A percentile compares a stretch with the other conserved stretches of the same genome.
Evolutionary conservation across 2,888 invertebrate species (phyloP).

Genomic region (Fragum fragum): DNA sequence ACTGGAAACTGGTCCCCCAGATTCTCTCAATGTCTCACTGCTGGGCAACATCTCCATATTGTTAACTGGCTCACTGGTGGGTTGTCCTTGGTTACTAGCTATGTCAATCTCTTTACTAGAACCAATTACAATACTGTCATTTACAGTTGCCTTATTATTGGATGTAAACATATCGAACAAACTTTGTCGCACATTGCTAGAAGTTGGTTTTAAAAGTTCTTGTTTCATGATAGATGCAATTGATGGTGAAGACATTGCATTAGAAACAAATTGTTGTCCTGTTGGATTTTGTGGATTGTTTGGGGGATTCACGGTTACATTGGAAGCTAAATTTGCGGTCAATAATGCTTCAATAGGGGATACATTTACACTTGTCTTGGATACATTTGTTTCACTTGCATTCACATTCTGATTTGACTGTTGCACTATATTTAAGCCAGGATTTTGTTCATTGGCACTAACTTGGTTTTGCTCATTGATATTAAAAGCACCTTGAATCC

Average conservation of each 20-base stretch:
- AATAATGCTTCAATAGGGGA: constrained; percentile 48
- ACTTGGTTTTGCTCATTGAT: not conserved
- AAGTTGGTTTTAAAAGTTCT: constrained; percentile 9
- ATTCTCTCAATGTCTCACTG: not conserved
- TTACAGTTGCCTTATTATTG: not conserved
- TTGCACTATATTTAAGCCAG: not conserved
- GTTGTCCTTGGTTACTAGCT: constrained; percentile 2
- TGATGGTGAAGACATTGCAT: not conserved
- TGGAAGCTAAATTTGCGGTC: constrained; percentile 19
- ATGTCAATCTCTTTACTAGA: not conserved
- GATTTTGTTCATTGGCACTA: not conserved
- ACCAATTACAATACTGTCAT: not conserved
- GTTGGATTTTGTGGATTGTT: not conserved
- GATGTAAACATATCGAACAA: constrained; percentile 62
- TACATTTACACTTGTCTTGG: not conserved
- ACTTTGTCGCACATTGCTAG: constrained; percentile 43
- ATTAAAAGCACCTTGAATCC: not conserved
- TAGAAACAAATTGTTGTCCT: not conserved
- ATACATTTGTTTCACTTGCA: not conserved
- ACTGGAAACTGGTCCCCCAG: constrained; percentile 20
- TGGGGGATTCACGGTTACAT: not conserved
- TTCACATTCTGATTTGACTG: not conserved
- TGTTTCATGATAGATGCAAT: not conserved
- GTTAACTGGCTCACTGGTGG: not conserved
- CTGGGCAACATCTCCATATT: not conserved